Evolutionary conservation across 1,140 invertebrate genomes (phyloP).

Genomic region (Sipha flava): DNA sequence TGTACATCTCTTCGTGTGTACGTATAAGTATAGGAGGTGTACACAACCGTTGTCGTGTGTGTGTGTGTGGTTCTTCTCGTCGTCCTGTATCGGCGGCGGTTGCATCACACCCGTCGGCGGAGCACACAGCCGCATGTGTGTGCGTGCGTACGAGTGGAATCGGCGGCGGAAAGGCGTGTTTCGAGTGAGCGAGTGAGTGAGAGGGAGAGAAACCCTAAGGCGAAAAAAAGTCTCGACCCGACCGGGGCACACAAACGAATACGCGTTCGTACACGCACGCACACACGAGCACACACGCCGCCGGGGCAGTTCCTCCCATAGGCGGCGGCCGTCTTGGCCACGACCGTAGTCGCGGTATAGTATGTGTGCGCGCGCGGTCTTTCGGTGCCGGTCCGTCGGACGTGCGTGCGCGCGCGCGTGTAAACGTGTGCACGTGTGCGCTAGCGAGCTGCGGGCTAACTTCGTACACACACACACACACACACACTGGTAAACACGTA

Average conservation of each 20-base stretch:
- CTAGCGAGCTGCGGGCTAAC: not conserved
- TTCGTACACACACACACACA: not conserved
- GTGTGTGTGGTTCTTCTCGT: not conserved
- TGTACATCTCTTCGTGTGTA: too few species aligned
- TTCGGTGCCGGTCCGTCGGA: not conserved
- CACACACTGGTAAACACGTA: not conserved
- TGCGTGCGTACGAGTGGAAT: not conserved
- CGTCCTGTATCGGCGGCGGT: not conserved
- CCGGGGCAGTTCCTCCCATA: slow-evolving; percentile 11
- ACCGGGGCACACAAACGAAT: not conserved
- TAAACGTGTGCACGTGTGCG: not conserved
- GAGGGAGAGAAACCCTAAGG: not conserved
- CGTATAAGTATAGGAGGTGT: not conserved
- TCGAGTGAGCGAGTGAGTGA: not conserved
- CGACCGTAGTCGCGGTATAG: not conserved
- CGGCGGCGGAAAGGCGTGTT: slow-evolving; percentile 5
- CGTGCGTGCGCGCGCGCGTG: too few species aligned
- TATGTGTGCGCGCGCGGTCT: not conserved
- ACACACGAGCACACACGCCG: not conserved
- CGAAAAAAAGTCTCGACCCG: slow-evolving; percentile 6
- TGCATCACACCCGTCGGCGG: slow-evolving; percentile 2
- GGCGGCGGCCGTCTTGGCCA: not conserved
- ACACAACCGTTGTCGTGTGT: too few species aligned
- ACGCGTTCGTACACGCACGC: not conserved
- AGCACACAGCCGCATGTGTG: not conserved